Evolutionary conservation across 2,797 vertebrate species (phyloP).

Genomic region (Macroramphosus scolopax): DNA sequence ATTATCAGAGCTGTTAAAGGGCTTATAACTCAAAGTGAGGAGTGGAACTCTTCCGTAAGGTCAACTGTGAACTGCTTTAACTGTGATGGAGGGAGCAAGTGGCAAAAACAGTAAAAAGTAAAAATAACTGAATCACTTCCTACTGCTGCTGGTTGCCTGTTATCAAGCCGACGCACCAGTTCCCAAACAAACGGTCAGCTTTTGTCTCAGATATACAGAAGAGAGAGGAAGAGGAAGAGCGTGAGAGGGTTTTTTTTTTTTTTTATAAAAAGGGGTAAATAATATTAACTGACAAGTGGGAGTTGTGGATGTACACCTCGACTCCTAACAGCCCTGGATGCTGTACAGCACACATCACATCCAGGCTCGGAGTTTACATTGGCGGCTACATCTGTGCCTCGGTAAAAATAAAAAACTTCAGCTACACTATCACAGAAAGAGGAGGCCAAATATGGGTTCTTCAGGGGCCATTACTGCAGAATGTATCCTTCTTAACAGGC

Average conservation of each 20-base stretch:
- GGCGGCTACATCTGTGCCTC: constrained; percentile 28
- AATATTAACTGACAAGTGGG: constrained; percentile 42
- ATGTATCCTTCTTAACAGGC: constrained; percentile 49
- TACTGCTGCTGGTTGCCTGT: constrained; percentile 52
- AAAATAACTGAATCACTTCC: constrained; percentile 76
- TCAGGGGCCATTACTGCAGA: constrained; percentile 43
- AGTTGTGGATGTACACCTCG: constrained; percentile 12
- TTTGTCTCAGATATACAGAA: too few species aligned
- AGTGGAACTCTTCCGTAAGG: constrained; percentile 49
- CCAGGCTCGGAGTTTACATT: constrained; percentile 10
- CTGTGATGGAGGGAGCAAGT: constrained; percentile 14
- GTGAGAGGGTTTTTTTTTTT: constrained; percentile 16
- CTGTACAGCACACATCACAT: constrained; percentile 8
- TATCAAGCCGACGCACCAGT: constrained; percentile 65
- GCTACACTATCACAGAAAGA: constrained; percentile 39
- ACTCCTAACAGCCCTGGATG: constrained; percentile 2
- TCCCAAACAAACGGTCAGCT: constrained; percentile 58
- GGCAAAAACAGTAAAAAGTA: constrained; percentile 53
- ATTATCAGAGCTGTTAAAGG: constrained; percentile 60
- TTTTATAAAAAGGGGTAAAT: constrained; percentile 33
- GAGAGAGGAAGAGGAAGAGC: constrained; percentile 46
- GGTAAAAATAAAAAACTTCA: constrained; percentile 29
- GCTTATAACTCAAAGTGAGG: constrained; percentile 51
- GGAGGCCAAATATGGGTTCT: constrained; percentile 40
- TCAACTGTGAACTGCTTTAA: constrained; percentile 56